Conservation (phyloP, 2,888 invertebrate genomes). For the Folsomia manolachei region DNA sequence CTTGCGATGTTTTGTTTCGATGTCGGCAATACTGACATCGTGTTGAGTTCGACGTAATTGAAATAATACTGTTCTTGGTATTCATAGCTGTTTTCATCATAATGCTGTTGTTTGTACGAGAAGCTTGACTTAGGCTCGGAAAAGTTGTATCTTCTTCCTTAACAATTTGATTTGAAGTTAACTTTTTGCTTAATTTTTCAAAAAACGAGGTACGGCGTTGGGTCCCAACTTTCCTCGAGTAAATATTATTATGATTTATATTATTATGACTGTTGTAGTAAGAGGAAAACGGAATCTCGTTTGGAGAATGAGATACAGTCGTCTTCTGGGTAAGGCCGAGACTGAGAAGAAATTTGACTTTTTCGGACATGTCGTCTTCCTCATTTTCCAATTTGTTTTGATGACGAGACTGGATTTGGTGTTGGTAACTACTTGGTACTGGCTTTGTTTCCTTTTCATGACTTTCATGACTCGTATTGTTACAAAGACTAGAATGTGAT, state of each 20-base stretch:
- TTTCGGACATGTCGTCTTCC: neutral
- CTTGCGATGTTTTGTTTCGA: slow-evolving; percentile 78
- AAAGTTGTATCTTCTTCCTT: no score
- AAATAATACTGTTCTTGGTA: slow-evolving; percentile 6
- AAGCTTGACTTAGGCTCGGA: neutral
- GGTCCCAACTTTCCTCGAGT: neutral
- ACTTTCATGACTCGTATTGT: no score
- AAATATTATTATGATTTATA: no score
- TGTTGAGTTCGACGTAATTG: slow-evolving; percentile 31
- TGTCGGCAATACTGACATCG: slow-evolving; percentile 81
- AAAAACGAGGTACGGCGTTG: slow-evolving; percentile 18
- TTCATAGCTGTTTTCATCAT: slow-evolving; percentile 5
- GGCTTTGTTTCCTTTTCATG: no score
- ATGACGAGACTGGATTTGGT: no score
- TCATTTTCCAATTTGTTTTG: no score
- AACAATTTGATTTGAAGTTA: slow-evolving; percentile 22
- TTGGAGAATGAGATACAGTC: no score
- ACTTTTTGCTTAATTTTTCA: slow-evolving; percentile 31
- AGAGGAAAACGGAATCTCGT: no score
- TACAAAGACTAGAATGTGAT: no score
- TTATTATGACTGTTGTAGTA: no score
- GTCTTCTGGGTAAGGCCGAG: neutral
- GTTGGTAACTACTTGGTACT: no score
- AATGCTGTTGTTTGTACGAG: neutral
- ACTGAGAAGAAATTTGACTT: neutral